Conservation (phyloP, 1,140 invertebrate genomes). For the Anastrepha obliqua region DNA sequence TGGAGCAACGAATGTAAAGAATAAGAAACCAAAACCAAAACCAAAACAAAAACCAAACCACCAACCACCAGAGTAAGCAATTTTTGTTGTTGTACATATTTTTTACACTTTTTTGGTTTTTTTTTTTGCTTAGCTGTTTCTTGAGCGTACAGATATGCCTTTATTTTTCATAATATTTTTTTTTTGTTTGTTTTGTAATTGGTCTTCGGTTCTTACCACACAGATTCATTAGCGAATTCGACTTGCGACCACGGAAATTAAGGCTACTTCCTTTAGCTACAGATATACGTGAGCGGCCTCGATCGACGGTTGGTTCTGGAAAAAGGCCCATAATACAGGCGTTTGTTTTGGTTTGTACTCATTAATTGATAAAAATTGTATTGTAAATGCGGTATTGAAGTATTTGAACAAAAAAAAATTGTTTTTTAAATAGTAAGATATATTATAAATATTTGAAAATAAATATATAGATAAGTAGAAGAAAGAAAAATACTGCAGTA, state of each 20-base stretch:
- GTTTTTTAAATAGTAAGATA: no score
- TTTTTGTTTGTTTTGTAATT: conserved; percentile 48
- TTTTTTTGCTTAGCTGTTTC: neutral
- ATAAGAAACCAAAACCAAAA: conserved; percentile 46
- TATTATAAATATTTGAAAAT: neutral
- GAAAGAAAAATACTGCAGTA: neutral
- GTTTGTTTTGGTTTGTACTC: conserved; percentile 45
- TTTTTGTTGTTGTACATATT: conserved; percentile 30
- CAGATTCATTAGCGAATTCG: conserved; percentile 94
- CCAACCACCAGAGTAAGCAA: conserved; percentile 49
- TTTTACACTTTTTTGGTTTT: neutral
- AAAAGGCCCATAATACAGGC: conserved; percentile 63
- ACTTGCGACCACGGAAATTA: conserved; percentile 85
- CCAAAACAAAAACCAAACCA: conserved; percentile 48
- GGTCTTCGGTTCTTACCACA: conserved; percentile 82
- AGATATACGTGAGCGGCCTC: conserved; percentile 74
- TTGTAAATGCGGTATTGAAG: conserved; percentile 27
- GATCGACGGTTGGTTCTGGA: conserved; percentile 74
- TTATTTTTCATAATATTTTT: conserved; percentile 34
- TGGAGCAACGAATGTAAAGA: conserved; percentile 8
- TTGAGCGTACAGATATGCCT: neutral
- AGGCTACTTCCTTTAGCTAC: conserved; percentile 76
- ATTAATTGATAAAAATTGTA: conserved; percentile 38
- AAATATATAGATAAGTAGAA: neutral
- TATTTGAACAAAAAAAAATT: conserved; percentile 26